Evolutionary conservation across 2,797 vertebrate species (phyloP).

Genomic region (Sebastes iracundus): DNA sequence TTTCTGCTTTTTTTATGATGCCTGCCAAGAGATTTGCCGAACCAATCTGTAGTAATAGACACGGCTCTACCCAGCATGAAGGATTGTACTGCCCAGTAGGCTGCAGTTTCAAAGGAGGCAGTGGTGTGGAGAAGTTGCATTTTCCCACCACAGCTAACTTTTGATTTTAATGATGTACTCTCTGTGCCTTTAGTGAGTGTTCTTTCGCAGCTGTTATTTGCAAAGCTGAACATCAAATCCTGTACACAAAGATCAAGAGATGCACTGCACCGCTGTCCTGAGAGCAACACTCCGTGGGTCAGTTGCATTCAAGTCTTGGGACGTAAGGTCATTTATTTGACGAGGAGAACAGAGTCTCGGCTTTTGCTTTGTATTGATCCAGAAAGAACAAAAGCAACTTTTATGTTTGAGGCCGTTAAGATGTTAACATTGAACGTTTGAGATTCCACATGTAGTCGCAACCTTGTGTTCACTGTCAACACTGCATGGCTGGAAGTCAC

Average conservation of each 20-base stretch:
- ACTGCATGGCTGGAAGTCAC: background rate
- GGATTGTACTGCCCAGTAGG: slow-evolving; percentile 55
- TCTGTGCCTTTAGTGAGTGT: slow-evolving; percentile 35
- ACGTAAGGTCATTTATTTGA: background rate
- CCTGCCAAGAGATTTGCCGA: slow-evolving; percentile 54
- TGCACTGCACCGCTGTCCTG: background rate
- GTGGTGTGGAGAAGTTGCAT: slow-evolving; percentile 50
- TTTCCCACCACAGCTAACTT: slow-evolving; percentile 35
- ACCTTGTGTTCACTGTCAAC: slow-evolving; percentile 22
- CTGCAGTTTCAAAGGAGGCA: slow-evolving; percentile 64
- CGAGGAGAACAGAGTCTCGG: background rate
- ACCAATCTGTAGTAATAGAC: slow-evolving; percentile 61
- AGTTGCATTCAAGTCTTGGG: background rate
- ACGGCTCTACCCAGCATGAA: slow-evolving; percentile 51
- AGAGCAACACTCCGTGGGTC: background rate
- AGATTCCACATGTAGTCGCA: background rate
- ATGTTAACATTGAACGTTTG: background rate
- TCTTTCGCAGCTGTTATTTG: slow-evolving; percentile 45
- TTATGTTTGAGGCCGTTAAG: background rate
- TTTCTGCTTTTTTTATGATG: slow-evolving; percentile 23
- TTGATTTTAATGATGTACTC: slow-evolving; percentile 70
- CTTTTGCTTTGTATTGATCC: background rate
- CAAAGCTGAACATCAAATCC: slow-evolving; percentile 41
- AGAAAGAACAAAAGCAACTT: background rate
- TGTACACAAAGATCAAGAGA: slow-evolving; percentile 34